Evolutionary conservation across 2,113 vertebrate genomes (phyloP), one percentile per base, ranked within the genome.

Genomic region (Redunca redunca): DNA sequence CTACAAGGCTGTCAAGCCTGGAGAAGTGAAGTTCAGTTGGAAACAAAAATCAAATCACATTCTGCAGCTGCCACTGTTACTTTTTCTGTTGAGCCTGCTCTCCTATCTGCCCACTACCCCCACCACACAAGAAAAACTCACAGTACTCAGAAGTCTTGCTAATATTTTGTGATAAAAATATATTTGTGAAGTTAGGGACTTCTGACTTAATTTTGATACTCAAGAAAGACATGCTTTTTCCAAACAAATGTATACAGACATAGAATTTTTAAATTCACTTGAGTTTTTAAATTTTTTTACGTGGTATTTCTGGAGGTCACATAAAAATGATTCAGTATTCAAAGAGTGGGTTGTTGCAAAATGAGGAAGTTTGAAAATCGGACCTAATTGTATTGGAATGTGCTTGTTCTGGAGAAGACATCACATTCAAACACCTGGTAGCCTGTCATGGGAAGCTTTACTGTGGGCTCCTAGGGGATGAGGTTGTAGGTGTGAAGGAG

Each of bases 51-150:
- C 36, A 58, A 33, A 80, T 25, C 12, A 7, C 83, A 8, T 40
- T 71, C 60, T 36, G 15, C 3, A 1, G 71, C 90, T 33, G 83
- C 30, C 26, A 16, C 4, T 6, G 9, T 62, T 83, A 48, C 2
- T 10, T 55, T 67, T 40, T 62, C 33, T 58, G 50, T 26, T 43
- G 74, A 62, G 15, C 13, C 67, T 17, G 9, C 21, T 5, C 33
- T 33, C 5, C 3, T 3, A 25, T 26, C 86, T 4, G 7, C 36
- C n/a, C 9, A 5, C 19, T n/a, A 2, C 2, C 40, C 30, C 9
- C 15, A 16, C 36, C 36, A 7, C 14, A 19, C 12, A 13, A 91
- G 74, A 60, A 57, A 52, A 67, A 52, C 12, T 74, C 30, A n/a
- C 6, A 13, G 0, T 30, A 16, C 71, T 15, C 55, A 11, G 2